Evolutionary conservation across 2,888 invertebrate genomes (phyloP).

Genomic region (Tenthredo amoena): DNA sequence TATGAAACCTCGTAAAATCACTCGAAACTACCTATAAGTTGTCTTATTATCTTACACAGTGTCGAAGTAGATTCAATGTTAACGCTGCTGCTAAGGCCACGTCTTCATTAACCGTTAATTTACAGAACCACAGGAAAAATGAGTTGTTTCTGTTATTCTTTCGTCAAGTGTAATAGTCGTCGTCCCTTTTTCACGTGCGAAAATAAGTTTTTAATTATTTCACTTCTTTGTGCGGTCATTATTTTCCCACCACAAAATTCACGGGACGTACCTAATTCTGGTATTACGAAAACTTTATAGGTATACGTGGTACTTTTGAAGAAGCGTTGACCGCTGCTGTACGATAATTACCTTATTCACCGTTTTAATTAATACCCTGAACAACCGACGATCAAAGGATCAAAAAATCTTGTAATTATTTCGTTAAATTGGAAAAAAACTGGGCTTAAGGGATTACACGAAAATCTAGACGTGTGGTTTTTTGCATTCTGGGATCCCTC

Average conservation of each 20-base stretch:
- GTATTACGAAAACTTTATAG: not conserved
- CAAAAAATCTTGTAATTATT: not conserved
- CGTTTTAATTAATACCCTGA: not conserved
- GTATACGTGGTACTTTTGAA: not conserved
- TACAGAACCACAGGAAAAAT: not conserved
- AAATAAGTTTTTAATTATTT: not conserved
- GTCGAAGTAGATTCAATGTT: not conserved
- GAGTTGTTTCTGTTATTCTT: not conserved
- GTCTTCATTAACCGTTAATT: not conserved
- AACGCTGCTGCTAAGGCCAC: not conserved
- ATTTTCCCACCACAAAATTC: not conserved
- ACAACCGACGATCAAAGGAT: not conserved
- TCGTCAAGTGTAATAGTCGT: not conserved
- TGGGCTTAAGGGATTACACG: not conserved
- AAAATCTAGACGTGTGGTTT: not conserved
- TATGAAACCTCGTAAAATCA: conserved; percentile 6
- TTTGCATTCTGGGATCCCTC: not conserved
- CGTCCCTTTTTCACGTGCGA: not conserved
- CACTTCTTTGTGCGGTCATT: not conserved
- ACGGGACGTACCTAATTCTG: not conserved
- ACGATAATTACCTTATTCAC: not conserved
- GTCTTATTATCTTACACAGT: not conserved
- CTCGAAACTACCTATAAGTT: not conserved
- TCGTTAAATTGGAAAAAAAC: not conserved
- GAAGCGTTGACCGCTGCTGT: not conserved